Percentiles rank a stretch among this genome's conserved stretches.
These are phyloP conservation scores for Oryzias melastigma DNA, from an alignment of 2,113 vertebrate species.

Conservation along the genomic window DNA sequence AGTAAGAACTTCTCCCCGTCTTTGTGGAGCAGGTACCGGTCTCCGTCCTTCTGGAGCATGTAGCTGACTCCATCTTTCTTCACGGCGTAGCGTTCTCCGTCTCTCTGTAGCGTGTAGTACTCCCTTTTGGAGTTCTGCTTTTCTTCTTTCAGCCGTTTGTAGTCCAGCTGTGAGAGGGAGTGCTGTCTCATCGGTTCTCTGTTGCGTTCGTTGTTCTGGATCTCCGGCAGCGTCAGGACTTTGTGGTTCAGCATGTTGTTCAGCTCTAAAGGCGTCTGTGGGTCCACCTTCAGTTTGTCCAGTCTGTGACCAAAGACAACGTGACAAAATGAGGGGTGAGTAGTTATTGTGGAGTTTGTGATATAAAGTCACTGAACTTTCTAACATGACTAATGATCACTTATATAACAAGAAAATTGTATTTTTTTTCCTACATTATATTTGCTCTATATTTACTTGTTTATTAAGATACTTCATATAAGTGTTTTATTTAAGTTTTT, in stretches of 20 bases:
- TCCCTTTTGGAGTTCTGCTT: slow-evolving; percentile 58
- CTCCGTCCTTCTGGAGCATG: slow-evolving; percentile 60
- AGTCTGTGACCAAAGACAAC: slow-evolving; percentile 52
- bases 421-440: too few species aligned
- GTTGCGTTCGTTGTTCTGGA: slow-evolving; percentile 89
- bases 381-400: too few species aligned
- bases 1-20: slow-evolving; percentile 63
- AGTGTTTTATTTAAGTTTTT: too few species aligned
- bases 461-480: too few species aligned
- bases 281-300: slow-evolving; percentile 78
- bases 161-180: slow-evolving; percentile 56
- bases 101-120: slow-evolving; percentile 61
- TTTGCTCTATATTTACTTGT: too few species aligned
- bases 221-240: slow-evolving; percentile 85
- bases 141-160: slow-evolving; percentile 70
- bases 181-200: slow-evolving; percentile 70
- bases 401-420: too few species aligned
- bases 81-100: slow-evolving; percentile 52
- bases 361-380: too few species aligned
- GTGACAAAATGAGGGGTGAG: not conserved
- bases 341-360: too few species aligned
- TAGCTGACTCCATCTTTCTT: slow-evolving; percentile 61
- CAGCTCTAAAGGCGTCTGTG: slow-evolving; percentile 75
- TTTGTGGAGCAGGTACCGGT: slow-evolving; percentile 59
- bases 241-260: slow-evolving; percentile 89